Percentiles rank a stretch among this genome's conserved stretches.
Conservation (phyloP, 2,888 invertebrate species). For the Erebia palarica region DNA sequence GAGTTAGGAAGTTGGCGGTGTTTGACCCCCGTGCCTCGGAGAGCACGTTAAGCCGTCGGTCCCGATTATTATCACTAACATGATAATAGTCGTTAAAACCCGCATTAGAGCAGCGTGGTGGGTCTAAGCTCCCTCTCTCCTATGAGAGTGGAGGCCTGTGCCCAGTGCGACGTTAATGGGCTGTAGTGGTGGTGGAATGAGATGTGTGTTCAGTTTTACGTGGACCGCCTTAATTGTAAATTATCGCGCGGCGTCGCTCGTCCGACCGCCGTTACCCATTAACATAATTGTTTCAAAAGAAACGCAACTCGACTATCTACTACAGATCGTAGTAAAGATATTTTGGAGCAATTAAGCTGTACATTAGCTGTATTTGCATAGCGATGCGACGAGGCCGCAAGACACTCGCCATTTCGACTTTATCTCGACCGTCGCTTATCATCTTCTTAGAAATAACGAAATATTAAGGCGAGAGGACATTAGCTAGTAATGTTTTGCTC, state of each 20-base stretch:
- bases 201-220: constrained; percentile 44
- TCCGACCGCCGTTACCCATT: constrained; percentile 57
- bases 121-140: too few relatives aligned
- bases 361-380: constrained; percentile 75
- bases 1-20: too few relatives aligned
- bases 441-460: constrained; percentile 58
- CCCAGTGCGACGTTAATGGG: too few relatives aligned
- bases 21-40: too few relatives aligned
- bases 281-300: constrained; percentile 78
- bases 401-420: constrained; percentile 63
- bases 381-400: constrained; percentile 56
- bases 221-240: constrained; percentile 67
- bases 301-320: constrained; percentile 67
- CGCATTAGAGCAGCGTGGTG: too few relatives aligned
- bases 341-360: constrained; percentile 63
- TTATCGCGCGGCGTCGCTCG: constrained; percentile 58
- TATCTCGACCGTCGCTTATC: constrained; percentile 59
- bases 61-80: too few relatives aligned
- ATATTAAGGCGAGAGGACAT: constrained; percentile 53
- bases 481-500: constrained; percentile 58
- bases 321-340: constrained; percentile 73
- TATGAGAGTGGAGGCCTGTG: too few relatives aligned
- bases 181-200: too few relatives aligned
- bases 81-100: too few relatives aligned
- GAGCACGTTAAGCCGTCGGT: too few relatives aligned